phyloP scores from a whole-genome alignment of 2,888 invertebrate genomes.

The Tribolium freemani region DNA sequence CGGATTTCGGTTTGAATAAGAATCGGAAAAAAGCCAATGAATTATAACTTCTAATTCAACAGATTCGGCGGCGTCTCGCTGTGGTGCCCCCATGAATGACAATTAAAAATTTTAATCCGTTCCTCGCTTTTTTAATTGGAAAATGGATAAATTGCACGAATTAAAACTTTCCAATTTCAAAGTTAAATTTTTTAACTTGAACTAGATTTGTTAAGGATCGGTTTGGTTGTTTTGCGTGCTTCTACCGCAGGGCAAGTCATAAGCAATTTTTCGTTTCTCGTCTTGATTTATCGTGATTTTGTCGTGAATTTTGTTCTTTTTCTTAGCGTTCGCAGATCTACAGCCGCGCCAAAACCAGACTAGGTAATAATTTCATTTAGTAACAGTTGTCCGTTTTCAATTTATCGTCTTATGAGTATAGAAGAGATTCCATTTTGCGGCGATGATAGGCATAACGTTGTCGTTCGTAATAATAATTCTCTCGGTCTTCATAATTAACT shows the following conservation, averaged over 20 bases:
- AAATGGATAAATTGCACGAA: conserved; percentile 44
- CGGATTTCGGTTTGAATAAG: conserved; percentile 50
- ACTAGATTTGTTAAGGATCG: conserved; percentile 1
- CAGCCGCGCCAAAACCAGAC: conserved; percentile 8
- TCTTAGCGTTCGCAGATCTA: conserved; percentile 7
- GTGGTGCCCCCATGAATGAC: conserved; percentile 57
- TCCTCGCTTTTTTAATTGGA: conserved; percentile 44
- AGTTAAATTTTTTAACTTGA: conserved; percentile 10
- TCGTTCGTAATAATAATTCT: conserved; percentile 23
- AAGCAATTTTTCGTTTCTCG: not conserved
- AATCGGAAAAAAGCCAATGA: conserved; percentile 52
- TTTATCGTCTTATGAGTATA: conserved; percentile 24
- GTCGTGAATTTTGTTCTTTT: not conserved
- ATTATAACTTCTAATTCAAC: conserved; percentile 56
- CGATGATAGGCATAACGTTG: conserved; percentile 30
- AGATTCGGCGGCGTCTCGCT: conserved; percentile 53
- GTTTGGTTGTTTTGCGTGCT: conserved; percentile 25
- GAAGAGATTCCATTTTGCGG: conserved; percentile 27
- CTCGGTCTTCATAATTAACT: conserved; percentile 32
- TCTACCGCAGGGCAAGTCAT: not conserved
- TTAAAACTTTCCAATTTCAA: conserved; percentile 39
- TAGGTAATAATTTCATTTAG: conserved; percentile 29
- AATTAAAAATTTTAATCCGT: conserved; percentile 58
- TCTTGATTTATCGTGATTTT: not conserved
- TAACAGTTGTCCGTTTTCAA: conserved; percentile 38